Base-by-base conservation (phyloP, 64 coral and sea anemone species). In the Anthopleura sola region DNA sequence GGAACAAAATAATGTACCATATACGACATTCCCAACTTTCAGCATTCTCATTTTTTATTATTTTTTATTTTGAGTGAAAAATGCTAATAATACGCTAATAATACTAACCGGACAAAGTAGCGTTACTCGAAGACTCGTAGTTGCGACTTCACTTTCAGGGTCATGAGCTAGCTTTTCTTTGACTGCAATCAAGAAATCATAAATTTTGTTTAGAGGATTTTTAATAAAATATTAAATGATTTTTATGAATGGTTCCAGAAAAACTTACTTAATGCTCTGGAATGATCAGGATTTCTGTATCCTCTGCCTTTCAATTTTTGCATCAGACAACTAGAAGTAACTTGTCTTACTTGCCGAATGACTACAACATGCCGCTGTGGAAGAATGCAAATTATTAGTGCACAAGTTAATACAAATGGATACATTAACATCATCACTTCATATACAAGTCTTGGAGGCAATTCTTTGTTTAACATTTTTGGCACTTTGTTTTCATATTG, bases 111-210 rank as follows among this genome's bases (percentile, higher is more conserved):
- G 97, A 85, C 97, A 99, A 24, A 99, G 87, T 46, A 99, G 87
- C 13, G 97, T 94, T 18, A 94, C 93, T 83, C 92, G 83, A 28
- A 99, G 75, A 83, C 97, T 99, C 87, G 97, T 99, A 26, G 97
- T 94, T 21, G 97, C 97, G 11, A 99, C 92, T 84, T 99, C 97
- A 85, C 97, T 99, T 36, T 99, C 97, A 77, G 92, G 97, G 57
- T 99, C 97, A 81, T 99, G 97, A 11, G 97, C 90, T 16, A 99
- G 80, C 56, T 99, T 99, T 66, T 99, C 97, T 38, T 99, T 99
- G 68, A 99, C 97, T 98, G 55, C 13, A 81, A 77, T 13, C 16
- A 53, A 53, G 16, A 3, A 3, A 53, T 53, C 14, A 17, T 1
- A 13, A 51, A 53, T 53, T 1, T 53, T 53, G 13, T 53, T 53